Conservation (phyloP, 2,797 vertebrate genomes). For the Cyclura pinguis region DNA sequence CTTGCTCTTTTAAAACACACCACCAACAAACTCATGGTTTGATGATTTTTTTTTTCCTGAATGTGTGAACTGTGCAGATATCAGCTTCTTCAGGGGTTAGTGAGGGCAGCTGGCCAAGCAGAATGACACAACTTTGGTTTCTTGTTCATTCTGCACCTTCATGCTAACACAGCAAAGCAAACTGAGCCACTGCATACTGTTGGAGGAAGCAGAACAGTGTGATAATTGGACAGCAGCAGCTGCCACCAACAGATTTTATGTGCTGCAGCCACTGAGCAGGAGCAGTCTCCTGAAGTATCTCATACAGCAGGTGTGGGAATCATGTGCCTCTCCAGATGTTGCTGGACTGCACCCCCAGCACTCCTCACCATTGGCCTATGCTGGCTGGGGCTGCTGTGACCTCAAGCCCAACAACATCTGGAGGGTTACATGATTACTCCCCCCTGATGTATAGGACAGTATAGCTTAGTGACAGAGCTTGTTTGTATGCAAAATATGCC, state of each 20-base stretch:
- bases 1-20: background rate
- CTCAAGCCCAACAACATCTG: too few relatives aligned
- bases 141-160: background rate
- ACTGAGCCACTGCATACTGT: background rate
- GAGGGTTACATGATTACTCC: too few relatives aligned
- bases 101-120: background rate
- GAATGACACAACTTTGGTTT: background rate
- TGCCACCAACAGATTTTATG: background rate
- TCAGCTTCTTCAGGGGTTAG: background rate
- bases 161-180: background rate
- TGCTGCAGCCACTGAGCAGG: background rate
- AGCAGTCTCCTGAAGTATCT: background rate
- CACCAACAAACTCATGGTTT: background rate
- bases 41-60: too few relatives aligned
- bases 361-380: too few relatives aligned
- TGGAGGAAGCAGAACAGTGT: background rate
- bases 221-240: background rate
- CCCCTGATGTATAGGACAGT: too few relatives aligned
- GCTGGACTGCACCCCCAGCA: too few relatives aligned
- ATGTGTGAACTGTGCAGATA: background rate
- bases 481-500: background rate
- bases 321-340: too few relatives aligned
- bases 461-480: background rate
- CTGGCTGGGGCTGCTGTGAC: too few relatives aligned
- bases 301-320: too few relatives aligned